Evolutionary conservation across 2,888 invertebrate genomes (phyloP).

Genomic region (Rhorus exstirpatorius): DNA sequence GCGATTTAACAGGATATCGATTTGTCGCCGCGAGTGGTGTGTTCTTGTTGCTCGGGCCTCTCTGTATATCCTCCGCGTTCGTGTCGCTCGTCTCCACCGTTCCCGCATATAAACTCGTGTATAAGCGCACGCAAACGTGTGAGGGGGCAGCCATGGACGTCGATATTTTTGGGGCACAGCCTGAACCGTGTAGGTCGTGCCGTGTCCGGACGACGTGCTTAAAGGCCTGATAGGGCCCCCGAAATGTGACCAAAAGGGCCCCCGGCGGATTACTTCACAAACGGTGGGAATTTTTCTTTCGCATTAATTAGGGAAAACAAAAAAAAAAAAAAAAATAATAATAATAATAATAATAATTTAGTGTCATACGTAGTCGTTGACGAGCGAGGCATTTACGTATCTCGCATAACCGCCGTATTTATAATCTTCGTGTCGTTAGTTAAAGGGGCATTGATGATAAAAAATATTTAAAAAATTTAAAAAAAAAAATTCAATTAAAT

Average conservation of each 20-base stretch:
- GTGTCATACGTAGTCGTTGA: constrained; percentile 20
- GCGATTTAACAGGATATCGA: constrained; percentile 84
- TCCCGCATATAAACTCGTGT: constrained; percentile 21
- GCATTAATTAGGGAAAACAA: constrained; percentile 66
- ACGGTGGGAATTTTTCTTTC: constrained; percentile 69
- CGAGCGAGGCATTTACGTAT: constrained; percentile 12
- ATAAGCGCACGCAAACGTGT: constrained; percentile 58
- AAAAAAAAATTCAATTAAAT: constrained; percentile 12
- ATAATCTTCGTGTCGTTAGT: constrained; percentile 11
- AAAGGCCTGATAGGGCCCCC: constrained; percentile 80
- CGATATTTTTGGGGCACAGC: constrained; percentile 85
- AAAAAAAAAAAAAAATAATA: no score
- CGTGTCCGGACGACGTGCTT: constrained; percentile 75
- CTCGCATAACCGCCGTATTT: constrained; percentile 13
- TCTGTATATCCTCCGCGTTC: constrained; percentile 31
- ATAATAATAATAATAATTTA: no score
- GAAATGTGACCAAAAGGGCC: constrained; percentile 76
- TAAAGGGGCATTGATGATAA: constrained; percentile 2
- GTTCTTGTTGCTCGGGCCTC: constrained; percentile 23
- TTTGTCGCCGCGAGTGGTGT: constrained; percentile 78
- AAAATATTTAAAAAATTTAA: not conserved
- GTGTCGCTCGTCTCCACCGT: constrained; percentile 19
- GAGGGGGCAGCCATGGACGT: constrained; percentile 83
- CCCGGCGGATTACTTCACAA: constrained; percentile 54
- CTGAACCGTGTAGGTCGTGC: constrained; percentile 77